These are phyloP conservation scores for Tetropium fuscum DNA, from an alignment of 2,888 invertebrate genomes.

Conservation along the genomic window DNA sequence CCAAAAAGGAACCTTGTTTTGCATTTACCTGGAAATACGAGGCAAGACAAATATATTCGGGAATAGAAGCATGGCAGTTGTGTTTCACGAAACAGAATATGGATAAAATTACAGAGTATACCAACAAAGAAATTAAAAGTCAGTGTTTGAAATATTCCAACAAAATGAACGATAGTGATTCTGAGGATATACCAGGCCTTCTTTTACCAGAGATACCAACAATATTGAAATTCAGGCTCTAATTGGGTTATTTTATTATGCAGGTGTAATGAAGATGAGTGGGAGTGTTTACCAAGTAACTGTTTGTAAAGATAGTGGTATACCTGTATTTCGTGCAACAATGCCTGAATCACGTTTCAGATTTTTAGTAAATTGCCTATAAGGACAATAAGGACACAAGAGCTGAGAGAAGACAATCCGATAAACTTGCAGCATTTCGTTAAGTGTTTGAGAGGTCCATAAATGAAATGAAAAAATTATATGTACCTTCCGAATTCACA, in stretches of 20 bases:
- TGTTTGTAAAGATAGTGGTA: neutral
- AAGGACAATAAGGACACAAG: conserved; percentile 42
- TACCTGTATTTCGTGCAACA: too few relatives aligned
- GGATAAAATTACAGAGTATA: conserved; percentile 30
- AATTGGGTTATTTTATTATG: too few relatives aligned
- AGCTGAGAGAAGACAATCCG: conserved; percentile 27
- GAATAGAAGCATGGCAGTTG: conserved; percentile 31
- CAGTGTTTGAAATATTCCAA: neutral
- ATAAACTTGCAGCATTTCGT: conserved; percentile 40
- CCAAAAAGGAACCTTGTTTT: neutral
- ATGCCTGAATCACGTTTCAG: too few relatives aligned
- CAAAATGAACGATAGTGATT: neutral
- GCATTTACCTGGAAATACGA: conserved; percentile 31
- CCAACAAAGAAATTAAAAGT: too few relatives aligned
- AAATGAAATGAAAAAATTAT: neutral
- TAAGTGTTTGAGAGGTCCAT: conserved; percentile 4
- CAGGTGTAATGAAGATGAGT: too few relatives aligned
- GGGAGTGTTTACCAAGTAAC: neutral
- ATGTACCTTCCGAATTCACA: conserved; percentile 1
- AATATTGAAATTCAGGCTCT: too few relatives aligned
- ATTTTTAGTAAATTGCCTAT: conserved; percentile 27
- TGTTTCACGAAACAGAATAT: conserved; percentile 32
- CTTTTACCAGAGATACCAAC: neutral
- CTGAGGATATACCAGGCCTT: neutral
- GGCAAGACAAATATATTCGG: conserved; percentile 28